phyloP scores from a whole-genome alignment of 92 coral and sea anemone species.

The Plumapathes pennacea region DNA sequence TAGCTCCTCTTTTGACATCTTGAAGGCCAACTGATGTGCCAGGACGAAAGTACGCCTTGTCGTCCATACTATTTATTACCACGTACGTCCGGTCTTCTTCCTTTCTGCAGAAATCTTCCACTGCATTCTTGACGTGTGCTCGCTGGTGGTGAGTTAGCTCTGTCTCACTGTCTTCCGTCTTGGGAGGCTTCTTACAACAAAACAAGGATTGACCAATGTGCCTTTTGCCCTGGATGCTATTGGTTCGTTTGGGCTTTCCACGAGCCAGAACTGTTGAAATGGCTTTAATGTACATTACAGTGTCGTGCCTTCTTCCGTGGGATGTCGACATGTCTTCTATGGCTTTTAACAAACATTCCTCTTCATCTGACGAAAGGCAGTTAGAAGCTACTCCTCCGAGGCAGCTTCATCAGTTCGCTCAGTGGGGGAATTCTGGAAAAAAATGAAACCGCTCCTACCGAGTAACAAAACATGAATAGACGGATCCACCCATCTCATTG shows the following conservation, averaged over 20 bases:
- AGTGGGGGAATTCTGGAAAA: slow-evolving; percentile 53
- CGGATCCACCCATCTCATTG: slow-evolving; percentile 19
- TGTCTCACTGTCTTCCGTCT: slow-evolving; percentile 3
- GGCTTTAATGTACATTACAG: slow-evolving; percentile 46
- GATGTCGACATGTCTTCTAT: slow-evolving; percentile 37
- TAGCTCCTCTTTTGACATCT: neutral
- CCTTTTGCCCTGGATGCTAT: slow-evolving; percentile 40
- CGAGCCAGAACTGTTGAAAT: slow-evolving; percentile 52
- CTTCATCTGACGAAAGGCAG: slow-evolving; percentile 40
- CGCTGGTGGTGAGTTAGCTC: slow-evolving; percentile 61
- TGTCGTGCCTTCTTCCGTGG: slow-evolving; percentile 39
- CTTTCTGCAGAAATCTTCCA: slow-evolving; percentile 26
- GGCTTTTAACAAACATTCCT: slow-evolving; percentile 18
- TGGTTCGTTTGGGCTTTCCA: slow-evolving; percentile 43
- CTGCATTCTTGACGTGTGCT: slow-evolving; percentile 56
- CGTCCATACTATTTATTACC: slow-evolving; percentile 10
- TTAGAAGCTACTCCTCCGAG: slow-evolving; percentile 31
- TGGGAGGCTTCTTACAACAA: slow-evolving; percentile 14
- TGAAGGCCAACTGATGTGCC: slow-evolving; percentile 4
- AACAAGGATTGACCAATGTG: slow-evolving; percentile 58
- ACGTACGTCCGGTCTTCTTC: slow-evolving; percentile 47
- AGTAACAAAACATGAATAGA: slow-evolving; percentile 24
- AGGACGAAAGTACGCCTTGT: slow-evolving; percentile 7
- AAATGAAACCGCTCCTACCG: slow-evolving; percentile 45
- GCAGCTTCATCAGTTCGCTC: slow-evolving; percentile 32